Conservation (phyloP, 2,888 invertebrate species). For the Seira musarum region DNA sequence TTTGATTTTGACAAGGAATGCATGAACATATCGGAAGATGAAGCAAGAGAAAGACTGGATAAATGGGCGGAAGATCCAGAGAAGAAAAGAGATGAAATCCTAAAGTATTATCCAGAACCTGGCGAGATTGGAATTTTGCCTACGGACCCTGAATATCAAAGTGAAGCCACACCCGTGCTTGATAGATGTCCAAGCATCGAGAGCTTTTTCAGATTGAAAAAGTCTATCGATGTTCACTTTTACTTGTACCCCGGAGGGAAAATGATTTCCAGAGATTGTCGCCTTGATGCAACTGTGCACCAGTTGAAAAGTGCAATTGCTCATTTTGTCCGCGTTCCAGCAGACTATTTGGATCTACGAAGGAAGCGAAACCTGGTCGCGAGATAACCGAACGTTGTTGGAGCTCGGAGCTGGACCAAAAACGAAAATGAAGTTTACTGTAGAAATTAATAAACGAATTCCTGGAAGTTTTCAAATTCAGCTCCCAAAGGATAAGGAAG, state of each 20-base stretch:
- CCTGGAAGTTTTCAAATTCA: constrained; percentile 50
- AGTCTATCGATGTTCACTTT: constrained; percentile 58
- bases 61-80: background rate
- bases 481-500: constrained; percentile 54
- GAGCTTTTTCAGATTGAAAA: constrained; percentile 60
- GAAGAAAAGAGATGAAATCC: constrained; percentile 17
- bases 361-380: constrained; percentile 61
- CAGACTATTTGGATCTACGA: constrained; percentile 62
- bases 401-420: constrained; percentile 61
- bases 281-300: constrained; percentile 64
- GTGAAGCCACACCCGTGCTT: constrained; percentile 42
- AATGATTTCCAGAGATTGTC: constrained; percentile 63
- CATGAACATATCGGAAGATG: constrained; percentile 43
- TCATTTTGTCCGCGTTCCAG: constrained; percentile 63
- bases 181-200: constrained; percentile 66
- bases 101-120: constrained; percentile 24
- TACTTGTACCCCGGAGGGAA: constrained; percentile 60
- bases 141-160: constrained; percentile 20
- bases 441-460: constrained; percentile 64
- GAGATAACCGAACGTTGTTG: constrained; percentile 60
- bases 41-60: constrained; percentile 38
- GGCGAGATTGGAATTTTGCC: constrained; percentile 34
- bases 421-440: constrained; percentile 61
- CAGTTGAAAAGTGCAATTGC: constrained; percentile 62
- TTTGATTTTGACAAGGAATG: constrained; percentile 32